phyloP scores from a whole-genome alignment of 2,113 vertebrate species.

The Psophia crepitans region DNA sequence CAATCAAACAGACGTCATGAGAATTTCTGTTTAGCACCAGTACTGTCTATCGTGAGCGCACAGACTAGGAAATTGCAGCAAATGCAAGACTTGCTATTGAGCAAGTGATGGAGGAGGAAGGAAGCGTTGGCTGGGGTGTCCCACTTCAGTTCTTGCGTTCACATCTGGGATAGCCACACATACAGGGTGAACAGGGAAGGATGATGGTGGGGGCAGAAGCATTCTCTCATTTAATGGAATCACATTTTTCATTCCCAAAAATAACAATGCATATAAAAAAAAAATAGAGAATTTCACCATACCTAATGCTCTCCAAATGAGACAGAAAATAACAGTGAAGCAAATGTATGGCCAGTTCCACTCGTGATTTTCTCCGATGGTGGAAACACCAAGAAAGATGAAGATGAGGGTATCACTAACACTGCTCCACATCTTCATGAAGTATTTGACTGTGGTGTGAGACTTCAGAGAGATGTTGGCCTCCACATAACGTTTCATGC shows the following conservation, averaged over 20 bases:
- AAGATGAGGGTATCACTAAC: conserved; percentile 84
- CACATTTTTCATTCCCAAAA: not conserved
- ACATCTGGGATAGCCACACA: not conserved
- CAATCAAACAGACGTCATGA: not conserved
- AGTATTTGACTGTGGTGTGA: conserved; percentile 84
- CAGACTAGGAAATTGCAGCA: not conserved
- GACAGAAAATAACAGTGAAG: conserved; percentile 82
- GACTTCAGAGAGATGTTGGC: conserved; percentile 84
- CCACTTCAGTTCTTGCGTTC: not conserved
- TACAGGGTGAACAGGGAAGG: not conserved
- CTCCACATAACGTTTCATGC: conserved; percentile 85
- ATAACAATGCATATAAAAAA: not conserved
- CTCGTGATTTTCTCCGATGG: conserved; percentile 80
- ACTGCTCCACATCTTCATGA: conserved; percentile 88
- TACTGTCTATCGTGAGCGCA: not conserved
- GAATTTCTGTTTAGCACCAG: not conserved
- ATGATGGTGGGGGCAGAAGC: not conserved
- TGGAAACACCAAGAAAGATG: conserved; percentile 84
- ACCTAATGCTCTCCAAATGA: conserved; percentile 81
- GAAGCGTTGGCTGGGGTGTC: not conserved
- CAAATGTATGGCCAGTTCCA: conserved; percentile 83
- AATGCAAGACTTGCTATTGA: not conserved
- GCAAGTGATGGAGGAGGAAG: not conserved
- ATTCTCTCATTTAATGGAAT: not conserved
- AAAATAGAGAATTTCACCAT: not conserved